Conservation (phyloP, 1,140 invertebrate species). For the Drosophila watanabei region DNA sequence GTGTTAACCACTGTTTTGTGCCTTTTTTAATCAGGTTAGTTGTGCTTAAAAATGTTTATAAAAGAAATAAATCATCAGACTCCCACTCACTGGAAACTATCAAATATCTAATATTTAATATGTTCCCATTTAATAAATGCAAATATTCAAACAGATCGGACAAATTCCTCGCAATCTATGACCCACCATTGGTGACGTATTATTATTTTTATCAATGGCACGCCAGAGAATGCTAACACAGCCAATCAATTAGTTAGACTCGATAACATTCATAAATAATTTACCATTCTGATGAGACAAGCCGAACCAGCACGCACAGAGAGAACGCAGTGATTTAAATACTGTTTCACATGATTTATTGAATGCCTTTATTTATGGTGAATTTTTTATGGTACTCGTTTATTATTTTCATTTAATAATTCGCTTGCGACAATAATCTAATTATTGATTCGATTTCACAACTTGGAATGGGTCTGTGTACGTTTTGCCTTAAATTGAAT, state of each 20-base stretch:
- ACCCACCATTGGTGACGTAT: not conserved
- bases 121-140: not conserved
- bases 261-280: slow-evolving; percentile 42
- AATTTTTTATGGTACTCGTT: slow-evolving; percentile 46
- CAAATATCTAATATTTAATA: not conserved
- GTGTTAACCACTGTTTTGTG: not conserved
- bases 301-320: slow-evolving; percentile 2
- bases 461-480: slow-evolving; percentile 56
- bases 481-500: slow-evolving; percentile 42
- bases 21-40: not conserved
- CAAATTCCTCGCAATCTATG: not conserved
- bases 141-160: slow-evolving; percentile 2
- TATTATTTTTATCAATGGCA: slow-evolving; percentile 37
- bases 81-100: no score
- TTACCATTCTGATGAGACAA: slow-evolving; percentile 28
- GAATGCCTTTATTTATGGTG: slow-evolving; percentile 47
- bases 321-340: slow-evolving; percentile 38
- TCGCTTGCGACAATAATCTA: slow-evolving; percentile 70
- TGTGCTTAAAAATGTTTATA: no score
- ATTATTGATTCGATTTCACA: slow-evolving; percentile 81
- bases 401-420: slow-evolving; percentile 51
- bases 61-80: no score
- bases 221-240: slow-evolving; percentile 41
- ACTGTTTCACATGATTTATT: slow-evolving; percentile 52
- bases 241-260: slow-evolving; percentile 35